Evolutionary conservation across 2,888 invertebrate genomes (phyloP).

Genomic region (Thumatha senex): DNA sequence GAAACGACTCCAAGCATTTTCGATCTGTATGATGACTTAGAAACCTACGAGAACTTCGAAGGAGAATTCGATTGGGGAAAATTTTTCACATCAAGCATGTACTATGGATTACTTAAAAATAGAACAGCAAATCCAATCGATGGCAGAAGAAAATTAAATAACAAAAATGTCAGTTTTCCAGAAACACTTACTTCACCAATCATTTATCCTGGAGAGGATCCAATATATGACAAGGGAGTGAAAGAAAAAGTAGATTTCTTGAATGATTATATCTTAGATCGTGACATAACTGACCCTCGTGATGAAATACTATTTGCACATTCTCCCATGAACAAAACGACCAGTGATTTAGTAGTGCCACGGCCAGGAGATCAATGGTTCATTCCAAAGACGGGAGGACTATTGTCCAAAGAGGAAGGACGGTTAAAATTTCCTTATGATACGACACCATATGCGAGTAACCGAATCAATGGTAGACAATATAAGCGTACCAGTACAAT

Average conservation of each 20-base stretch:
- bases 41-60: conserved; percentile 1
- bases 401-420: not conserved
- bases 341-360: not conserved
- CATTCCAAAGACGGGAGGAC: not conserved
- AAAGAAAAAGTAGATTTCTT: not conserved
- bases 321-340: not conserved
- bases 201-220: not conserved
- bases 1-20: not conserved
- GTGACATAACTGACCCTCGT: not conserved
- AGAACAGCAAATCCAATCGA: not conserved
- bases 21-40: not conserved
- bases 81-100: not conserved
- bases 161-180: not conserved
- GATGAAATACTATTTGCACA: not conserved
- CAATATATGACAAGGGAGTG: not conserved
- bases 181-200: not conserved
- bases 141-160: not conserved
- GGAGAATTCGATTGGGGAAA: conserved; percentile 3
- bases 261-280: not conserved
- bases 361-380: not conserved
- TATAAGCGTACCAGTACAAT: no score
- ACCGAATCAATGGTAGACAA: no score
- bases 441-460: no score
- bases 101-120: not conserved
- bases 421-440: no score